phyloP scores from a whole-genome alignment of 2,113 vertebrate genomes.

The Pampusana beccarii region DNA sequence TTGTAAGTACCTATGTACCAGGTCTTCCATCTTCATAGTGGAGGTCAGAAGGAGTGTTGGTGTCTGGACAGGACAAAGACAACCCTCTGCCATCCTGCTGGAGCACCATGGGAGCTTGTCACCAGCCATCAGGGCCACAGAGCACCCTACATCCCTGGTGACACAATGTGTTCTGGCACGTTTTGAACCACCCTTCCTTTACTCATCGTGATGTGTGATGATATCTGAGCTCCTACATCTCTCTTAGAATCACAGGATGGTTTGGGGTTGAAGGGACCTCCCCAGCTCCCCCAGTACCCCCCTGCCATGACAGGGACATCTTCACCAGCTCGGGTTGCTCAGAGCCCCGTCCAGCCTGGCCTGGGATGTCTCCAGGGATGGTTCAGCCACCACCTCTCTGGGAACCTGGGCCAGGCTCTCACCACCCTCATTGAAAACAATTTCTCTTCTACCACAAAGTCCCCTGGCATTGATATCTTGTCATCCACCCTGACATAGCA shows the following conservation, averaged over 20 bases:
- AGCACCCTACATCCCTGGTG: too few relatives aligned
- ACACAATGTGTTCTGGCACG: rapidly evolving
- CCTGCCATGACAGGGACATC: too few relatives aligned
- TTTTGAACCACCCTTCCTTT: neutral
- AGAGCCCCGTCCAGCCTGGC: too few relatives aligned
- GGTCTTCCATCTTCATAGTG: neutral
- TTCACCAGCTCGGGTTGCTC: too few relatives aligned
- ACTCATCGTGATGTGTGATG: neutral
- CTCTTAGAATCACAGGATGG: too few relatives aligned
- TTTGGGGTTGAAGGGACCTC: too few relatives aligned
- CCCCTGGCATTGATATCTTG: rapidly evolving
- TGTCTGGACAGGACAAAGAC: neutral
- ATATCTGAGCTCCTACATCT: neutral
- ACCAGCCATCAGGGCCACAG: neutral
- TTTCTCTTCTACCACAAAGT: neutral
- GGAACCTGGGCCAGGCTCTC: too few relatives aligned
- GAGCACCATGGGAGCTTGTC: rapidly evolving
- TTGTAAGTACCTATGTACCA: neutral
- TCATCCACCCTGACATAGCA: too few relatives aligned
- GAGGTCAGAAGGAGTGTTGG: neutral
- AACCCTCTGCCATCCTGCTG: neutral
- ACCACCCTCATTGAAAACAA: too few relatives aligned
- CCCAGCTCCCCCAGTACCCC: too few relatives aligned
- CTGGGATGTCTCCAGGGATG: too few relatives aligned
- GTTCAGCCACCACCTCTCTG: too few relatives aligned